Evolutionary conservation across 2,888 invertebrate genomes (phyloP).

Genomic region (Drosophila paramelanica): DNA sequence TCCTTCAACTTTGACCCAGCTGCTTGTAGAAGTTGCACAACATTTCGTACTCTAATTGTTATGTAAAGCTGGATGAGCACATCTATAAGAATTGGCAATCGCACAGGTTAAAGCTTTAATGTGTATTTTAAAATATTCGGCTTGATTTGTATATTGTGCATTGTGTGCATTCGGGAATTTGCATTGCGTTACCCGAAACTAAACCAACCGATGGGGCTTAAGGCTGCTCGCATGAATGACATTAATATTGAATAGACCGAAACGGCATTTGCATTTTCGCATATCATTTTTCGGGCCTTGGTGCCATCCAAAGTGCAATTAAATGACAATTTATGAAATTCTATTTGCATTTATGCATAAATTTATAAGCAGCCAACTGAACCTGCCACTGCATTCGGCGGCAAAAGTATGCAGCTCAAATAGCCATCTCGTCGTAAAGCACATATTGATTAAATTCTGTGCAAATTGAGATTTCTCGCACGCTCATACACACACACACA

Average conservation of each 20-base stretch:
- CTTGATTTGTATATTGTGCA: too few species aligned
- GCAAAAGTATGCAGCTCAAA: conserved; percentile 21
- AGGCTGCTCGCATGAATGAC: conserved; percentile 27
- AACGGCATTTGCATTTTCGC: conserved; percentile 64
- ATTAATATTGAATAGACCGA: conserved; percentile 51
- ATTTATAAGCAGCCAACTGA: conserved; percentile 63
- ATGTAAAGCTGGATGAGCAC: conserved; percentile 11
- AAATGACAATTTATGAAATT: conserved; percentile 77
- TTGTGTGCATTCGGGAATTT: not conserved
- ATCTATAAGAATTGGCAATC: conserved; percentile 3
- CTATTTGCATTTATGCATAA: conserved; percentile 78
- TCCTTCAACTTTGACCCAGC: conserved; percentile 10
- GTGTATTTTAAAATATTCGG: not conserved
- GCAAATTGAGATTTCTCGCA: conserved; percentile 69
- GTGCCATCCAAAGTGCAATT: conserved; percentile 65
- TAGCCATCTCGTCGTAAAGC: conserved; percentile 42
- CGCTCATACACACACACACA: conserved; percentile 8
- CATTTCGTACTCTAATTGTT: conserved; percentile 12
- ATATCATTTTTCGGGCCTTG: conserved; percentile 57
- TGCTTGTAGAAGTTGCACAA: conserved; percentile 2
- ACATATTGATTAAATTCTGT: conserved; percentile 70
- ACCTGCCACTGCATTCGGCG: conserved; percentile 18
- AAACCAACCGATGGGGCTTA: conserved; percentile 11
- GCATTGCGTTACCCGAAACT: conserved; percentile 5
- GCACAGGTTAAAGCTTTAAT: conserved; percentile 32